Evolutionary conservation across 2,888 invertebrate species (phyloP).

Genomic region (Morpho helenor): DNA sequence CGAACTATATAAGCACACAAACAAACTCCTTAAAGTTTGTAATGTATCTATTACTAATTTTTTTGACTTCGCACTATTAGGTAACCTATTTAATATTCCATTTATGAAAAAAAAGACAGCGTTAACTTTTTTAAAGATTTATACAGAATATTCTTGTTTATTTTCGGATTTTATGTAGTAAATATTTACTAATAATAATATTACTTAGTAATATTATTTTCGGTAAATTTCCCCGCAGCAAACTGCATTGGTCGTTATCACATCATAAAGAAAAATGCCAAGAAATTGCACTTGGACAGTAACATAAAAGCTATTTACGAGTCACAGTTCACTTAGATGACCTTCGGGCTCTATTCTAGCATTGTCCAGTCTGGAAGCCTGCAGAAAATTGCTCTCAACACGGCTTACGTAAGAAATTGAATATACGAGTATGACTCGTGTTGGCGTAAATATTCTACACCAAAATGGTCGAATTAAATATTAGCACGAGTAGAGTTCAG

Average conservation of each 20-base stretch:
- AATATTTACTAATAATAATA: no score
- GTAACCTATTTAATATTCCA: no score
- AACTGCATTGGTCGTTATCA: not conserved
- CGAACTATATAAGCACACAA: no score
- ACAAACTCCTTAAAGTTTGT: no score
- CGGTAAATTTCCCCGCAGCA: not conserved
- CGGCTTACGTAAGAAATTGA: slow-evolving; percentile 15
- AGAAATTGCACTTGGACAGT: slow-evolving; percentile 4
- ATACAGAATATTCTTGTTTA: no score
- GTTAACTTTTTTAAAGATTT: no score
- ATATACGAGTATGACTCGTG: not conserved
- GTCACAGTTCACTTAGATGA: slow-evolving; percentile 18
- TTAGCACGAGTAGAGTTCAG: not conserved
- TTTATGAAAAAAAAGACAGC: no score
- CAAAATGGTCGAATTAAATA: not conserved
- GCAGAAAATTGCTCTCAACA: slow-evolving; percentile 18
- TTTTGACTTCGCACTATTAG: no score
- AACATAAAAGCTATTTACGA: slow-evolving; percentile 4
- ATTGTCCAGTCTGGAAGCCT: slow-evolving; percentile 19
- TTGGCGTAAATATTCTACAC: not conserved
- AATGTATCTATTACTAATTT: no score
- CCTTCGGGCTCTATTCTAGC: slow-evolving; percentile 16
- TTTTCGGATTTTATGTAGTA: no score
- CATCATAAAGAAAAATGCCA: slow-evolving; percentile 1
- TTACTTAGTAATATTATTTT: not conserved